Base-by-base conservation (phyloP, 2,888 invertebrate species). In the Eupithecia inturbata region DNA sequence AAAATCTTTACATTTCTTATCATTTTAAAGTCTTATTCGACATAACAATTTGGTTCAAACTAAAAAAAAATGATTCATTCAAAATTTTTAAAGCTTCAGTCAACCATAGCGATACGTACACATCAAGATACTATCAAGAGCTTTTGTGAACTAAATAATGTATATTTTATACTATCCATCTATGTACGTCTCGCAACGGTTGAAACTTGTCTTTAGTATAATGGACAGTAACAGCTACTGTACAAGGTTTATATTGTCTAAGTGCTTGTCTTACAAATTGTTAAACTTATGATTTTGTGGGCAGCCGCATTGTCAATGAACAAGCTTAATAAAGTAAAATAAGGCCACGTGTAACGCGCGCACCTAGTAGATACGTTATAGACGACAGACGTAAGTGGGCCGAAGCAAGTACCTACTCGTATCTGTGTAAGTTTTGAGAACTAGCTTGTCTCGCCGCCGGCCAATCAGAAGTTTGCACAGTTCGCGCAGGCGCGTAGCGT, bases 1-100 rank as follows among this genome's bases (percentile, higher is more conserved):
- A 80, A 83, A 83, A 78, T 79, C 63, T 33, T 78, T 75, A 78
- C 74, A 77, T 69, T 74, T 66, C 71, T 68, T 77, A 77, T 79
- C 78, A 77, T 72, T 80, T 70, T 70, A 39, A 71, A 74, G 41
- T 72, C 63, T 72, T 69, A n/a, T 3, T 26, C 31, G 77, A 78
- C 69, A 79, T 77, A 76, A 79, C 78, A 78, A 75, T 74, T 31
- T 64, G 5, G 45, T 76, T 22, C 62, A 68, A 70, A 71, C 70
- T 63, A 72, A 72, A 53, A 53, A n/a, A 22, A 3, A 53, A 22
- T 57, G 22, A 57, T 57, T 22, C 9, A 57, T 26, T 57, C 26
- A 53, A n/a, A n/a, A 22, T 53, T 53, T 19, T 31, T 7, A 62
- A 22, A 53, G 49, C 28, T 28, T 1, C 57, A 31, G 16, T 71